Conservation (phyloP, 1,140 invertebrate genomes). For the Heterodera schachtii region DNA sequence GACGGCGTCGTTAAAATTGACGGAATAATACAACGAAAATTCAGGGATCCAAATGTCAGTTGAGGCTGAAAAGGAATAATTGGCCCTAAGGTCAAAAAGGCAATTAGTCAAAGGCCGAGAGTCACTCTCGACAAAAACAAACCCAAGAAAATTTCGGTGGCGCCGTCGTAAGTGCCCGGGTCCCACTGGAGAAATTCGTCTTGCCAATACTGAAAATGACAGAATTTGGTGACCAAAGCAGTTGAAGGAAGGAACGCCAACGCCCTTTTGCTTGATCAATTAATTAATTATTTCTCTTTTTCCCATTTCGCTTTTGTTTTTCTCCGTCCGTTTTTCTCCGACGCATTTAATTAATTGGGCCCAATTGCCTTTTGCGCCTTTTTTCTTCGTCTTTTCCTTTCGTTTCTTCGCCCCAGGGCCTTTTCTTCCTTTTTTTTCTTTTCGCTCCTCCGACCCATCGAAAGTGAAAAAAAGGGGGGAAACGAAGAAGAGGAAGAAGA, state of each 20-base stretch:
- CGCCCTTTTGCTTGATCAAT: too few relatives aligned
- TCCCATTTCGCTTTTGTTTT: too few relatives aligned
- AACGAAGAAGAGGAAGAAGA: too few relatives aligned
- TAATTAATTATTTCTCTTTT: too few relatives aligned
- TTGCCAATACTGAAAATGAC: slow-evolving; percentile 67
- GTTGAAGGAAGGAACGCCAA: too few relatives aligned
- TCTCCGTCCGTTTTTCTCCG: neutral
- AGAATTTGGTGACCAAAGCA: too few relatives aligned
- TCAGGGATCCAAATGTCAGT: slow-evolving; percentile 68
- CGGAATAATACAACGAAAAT: slow-evolving; percentile 62
- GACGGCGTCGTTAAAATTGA: slow-evolving; percentile 65
- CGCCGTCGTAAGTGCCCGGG: slow-evolving; percentile 66
- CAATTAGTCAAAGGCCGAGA: too few relatives aligned
- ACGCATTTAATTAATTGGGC: neutral
- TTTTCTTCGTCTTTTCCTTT: too few relatives aligned
- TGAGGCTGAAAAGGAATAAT: slow-evolving; percentile 42
- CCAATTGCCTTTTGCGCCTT: neutral
- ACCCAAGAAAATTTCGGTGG: slow-evolving; percentile 66
- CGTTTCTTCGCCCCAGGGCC: neutral
- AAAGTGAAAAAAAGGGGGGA: neutral
- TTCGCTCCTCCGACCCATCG: neutral
- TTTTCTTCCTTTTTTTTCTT: too few relatives aligned
- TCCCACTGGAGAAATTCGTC: slow-evolving; percentile 68
- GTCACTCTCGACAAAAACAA: too few relatives aligned
- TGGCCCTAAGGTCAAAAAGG: too few relatives aligned